Base-by-base conservation (phyloP, 2,113 vertebrate genomes). In the Potamarius usumacintae region DNA sequence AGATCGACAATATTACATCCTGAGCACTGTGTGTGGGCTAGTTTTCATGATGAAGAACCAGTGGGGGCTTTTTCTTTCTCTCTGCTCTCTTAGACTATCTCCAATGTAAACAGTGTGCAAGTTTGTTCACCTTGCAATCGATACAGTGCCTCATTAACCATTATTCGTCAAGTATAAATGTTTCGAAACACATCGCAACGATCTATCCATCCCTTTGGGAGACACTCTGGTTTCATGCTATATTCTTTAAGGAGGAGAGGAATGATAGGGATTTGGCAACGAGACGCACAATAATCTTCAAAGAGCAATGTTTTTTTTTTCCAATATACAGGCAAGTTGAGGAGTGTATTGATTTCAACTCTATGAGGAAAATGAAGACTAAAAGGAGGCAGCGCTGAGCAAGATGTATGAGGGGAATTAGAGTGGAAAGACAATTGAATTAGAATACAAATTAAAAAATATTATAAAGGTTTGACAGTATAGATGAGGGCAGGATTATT, bases 401-500 rank as follows among this genome's bases (percentile, higher is more conserved):
- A 48, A 58, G 65, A 82, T 62, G 55, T 27, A 72, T 72, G 63
- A 30, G 55, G 34, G 53, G 58, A 30, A 83, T 77, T 82, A 78
- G 48, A 85, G 20, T 85, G 91, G 89, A 89, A 83, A 89, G 88
- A 86, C 88, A 87, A 79, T 76, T 69, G 87, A 86, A 92, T 91
- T 85, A 85, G 55, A 83, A 87, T 82, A 34, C 86, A 76, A 84
- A 79, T 79, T 53, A n/a, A 83, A 84, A 8, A 30, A 50, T 25
- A 79, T 72, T 22, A 84, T 50, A 52, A 78, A 53, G 20, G 50
- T 84, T 71, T 67, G 63, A 81, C 72, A 48, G 22, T 50, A 34
- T 20, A 20, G 6, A 15, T 84, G 77, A 57, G 2, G 53, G 71
- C 42, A 34, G 55, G 69, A 17, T 83, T 55, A 89, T 65, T 87